phyloP scores from a whole-genome alignment of 2,113 vertebrate genomes.

The Pantherophis guttatus region DNA sequence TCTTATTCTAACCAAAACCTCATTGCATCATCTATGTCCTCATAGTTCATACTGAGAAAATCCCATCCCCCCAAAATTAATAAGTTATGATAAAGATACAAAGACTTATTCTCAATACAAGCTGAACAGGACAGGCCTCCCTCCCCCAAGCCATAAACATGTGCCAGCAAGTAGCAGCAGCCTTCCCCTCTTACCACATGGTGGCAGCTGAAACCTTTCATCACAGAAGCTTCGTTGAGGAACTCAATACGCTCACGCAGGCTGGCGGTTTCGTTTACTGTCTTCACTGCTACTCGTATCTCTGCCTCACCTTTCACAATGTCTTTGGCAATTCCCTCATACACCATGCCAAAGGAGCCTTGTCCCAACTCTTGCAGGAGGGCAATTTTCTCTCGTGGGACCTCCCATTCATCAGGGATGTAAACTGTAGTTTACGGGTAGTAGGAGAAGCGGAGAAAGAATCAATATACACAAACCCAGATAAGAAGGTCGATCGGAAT shows the following conservation, averaged over 20 bases:
- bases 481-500: neutral
- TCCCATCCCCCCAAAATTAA: neutral
- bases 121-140: neutral
- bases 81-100: neutral
- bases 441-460: accelerated
- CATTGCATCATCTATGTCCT: neutral
- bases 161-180: neutral
- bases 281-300: conserved; percentile 90
- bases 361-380: conserved; percentile 91
- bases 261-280: conserved; percentile 92
- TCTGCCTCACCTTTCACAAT: conserved; percentile 90
- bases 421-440: conserved; percentile 75
- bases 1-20: neutral
- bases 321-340: conserved; percentile 91
- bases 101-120: neutral
- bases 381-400: conserved; percentile 87
- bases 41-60: neutral
- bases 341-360: conserved; percentile 98
- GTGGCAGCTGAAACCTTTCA: conserved; percentile 98
- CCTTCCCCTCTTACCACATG: conserved; percentile 84
- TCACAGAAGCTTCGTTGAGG: conserved; percentile 95
- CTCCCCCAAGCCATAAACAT: neutral
- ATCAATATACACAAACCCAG: neutral
- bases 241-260: conserved; percentile 96
- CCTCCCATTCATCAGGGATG: conserved; percentile 95